A percentile compares a stretch with the other conserved stretches of the same genome.
Conservation (phyloP, 2,797 vertebrate species). For the Amblyopsis hoosieri region DNA sequence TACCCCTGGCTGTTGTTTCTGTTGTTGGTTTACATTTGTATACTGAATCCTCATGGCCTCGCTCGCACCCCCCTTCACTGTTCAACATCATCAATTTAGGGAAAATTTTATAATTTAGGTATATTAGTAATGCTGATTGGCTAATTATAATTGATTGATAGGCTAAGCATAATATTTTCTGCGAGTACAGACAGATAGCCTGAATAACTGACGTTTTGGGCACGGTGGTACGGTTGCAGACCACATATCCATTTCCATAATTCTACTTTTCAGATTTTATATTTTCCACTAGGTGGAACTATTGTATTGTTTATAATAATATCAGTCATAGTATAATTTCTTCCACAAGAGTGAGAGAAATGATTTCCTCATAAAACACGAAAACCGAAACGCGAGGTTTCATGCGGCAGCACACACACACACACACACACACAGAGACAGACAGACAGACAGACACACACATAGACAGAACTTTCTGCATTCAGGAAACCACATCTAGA, state of each 20-base stretch:
- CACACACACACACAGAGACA: neutral
- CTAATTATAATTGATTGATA: no score
- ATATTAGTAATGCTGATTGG: no score
- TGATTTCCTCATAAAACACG: no score
- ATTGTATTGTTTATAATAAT: constrained; percentile 10
- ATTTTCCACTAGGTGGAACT: constrained; percentile 40
- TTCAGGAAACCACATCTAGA: constrained; percentile 30
- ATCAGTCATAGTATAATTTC: neutral
- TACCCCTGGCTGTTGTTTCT: neutral
- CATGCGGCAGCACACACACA: neutral
- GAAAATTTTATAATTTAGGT: no score
- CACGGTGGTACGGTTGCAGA: no score
- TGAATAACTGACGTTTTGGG: no score
- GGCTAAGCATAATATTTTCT: no score
- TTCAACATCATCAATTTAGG: neutral
- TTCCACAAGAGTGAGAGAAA: no score
- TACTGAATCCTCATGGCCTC: neutral
- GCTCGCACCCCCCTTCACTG: neutral
- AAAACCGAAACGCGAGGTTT: neutral
- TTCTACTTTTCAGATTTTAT: neutral
- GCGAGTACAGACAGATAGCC: no score
- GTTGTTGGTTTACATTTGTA: neutral
- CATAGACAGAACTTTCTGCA: neutral
- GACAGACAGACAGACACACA: no score
- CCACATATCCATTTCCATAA: neutral